Base-by-base conservation (phyloP, 1,140 invertebrate genomes). In the Lucilia sericata region DNA sequence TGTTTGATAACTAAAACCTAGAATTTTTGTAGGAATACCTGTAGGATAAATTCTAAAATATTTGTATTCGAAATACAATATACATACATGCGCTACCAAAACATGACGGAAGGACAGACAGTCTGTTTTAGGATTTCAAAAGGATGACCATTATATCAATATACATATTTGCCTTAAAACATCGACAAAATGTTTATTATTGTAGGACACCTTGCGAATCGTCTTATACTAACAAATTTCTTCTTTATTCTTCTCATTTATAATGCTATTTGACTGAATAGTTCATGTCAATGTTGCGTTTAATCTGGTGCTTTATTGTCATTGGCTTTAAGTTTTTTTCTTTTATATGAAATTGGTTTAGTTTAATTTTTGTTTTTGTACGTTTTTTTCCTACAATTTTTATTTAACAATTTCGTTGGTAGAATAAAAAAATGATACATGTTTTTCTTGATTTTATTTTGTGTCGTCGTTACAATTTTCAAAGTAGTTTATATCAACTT, bases 401-500 rank as follows among this genome's bases (percentile, higher is more conserved):
- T n/a, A n/a, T 21, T 5, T 60, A 13, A 30, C 14, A 21, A 49
- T 75, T 17, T 83, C 34, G 36, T 36, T 75, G 21, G 13, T 75
- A n/a, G 13, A 49, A 75, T 7, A 14, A 51, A 49, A 21, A 55
- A 19, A 74, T 83, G 74, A 30, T 83, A 49, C 19, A 14, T 74
- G 82, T 34, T 60, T 78, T 84, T 83, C 87, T 84, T 85, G 70
- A 84, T 85, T 85, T 86, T 83, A 86, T 84, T 88, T 87, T 87
- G 88, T 88, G n/a, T n/a, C n/a, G 87, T 88, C 8, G 89, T 89
- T 88, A 89, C 87, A 87, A 51, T 83, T 86, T 83, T 83, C 75
- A 21, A 70, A 55, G 30, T 78, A 78, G 51, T 21, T 34, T 70
- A 5, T 81, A 70, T 60, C 74, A 42, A 42, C 74, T 42, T 70